Percentiles rank a stretch among this genome's conserved stretches.
These are phyloP conservation scores for Imbricaverruca yamaguchii DNA, from an alignment of 2,888 invertebrate genomes.

Conservation along the genomic window DNA sequence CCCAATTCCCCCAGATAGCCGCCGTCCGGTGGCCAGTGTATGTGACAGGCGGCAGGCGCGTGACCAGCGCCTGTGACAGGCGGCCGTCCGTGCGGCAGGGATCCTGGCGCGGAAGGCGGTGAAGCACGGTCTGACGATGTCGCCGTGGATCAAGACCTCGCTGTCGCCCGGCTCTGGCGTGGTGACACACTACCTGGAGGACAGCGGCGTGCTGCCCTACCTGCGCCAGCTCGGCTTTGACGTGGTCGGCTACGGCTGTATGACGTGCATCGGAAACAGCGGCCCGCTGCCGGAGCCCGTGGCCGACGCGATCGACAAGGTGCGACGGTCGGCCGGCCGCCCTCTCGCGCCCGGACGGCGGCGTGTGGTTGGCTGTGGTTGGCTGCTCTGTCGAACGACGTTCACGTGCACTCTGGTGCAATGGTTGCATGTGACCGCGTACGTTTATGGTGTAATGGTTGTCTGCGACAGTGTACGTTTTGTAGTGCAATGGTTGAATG, in stretches of 20 bases:
- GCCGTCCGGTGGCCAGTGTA: too few relatives aligned
- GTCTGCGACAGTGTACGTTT: too few relatives aligned
- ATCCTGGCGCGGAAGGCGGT: conserved; percentile 90
- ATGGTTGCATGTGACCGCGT: too few relatives aligned
- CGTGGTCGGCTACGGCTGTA: conserved; percentile 97
- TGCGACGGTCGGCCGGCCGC: conserved; percentile 37
- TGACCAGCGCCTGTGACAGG: too few relatives aligned
- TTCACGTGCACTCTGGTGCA: too few relatives aligned
- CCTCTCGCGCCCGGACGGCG: not conserved
- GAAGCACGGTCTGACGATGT: conserved; percentile 75
- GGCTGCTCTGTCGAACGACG: not conserved
- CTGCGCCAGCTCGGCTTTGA: conserved; percentile 82
- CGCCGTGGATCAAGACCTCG: conserved; percentile 93
- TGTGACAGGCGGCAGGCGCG: too few relatives aligned
- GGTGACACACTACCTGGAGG: conserved; percentile 79
- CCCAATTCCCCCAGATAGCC: too few relatives aligned
- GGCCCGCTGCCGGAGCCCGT: conserved; percentile 88
- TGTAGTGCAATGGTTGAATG: too few relatives aligned
- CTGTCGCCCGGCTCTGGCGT: conserved; percentile 93
- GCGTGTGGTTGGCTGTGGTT: not conserved
- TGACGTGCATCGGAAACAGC: conserved; percentile 99
- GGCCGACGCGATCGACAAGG: conserved; percentile 84
- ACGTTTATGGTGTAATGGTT: too few relatives aligned
- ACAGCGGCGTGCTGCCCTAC: conserved; percentile 85
- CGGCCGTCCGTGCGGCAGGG: conserved; percentile 45